Conservation (phyloP, 2,797 vertebrate species). For the Phoxinus dragarum region DNA sequence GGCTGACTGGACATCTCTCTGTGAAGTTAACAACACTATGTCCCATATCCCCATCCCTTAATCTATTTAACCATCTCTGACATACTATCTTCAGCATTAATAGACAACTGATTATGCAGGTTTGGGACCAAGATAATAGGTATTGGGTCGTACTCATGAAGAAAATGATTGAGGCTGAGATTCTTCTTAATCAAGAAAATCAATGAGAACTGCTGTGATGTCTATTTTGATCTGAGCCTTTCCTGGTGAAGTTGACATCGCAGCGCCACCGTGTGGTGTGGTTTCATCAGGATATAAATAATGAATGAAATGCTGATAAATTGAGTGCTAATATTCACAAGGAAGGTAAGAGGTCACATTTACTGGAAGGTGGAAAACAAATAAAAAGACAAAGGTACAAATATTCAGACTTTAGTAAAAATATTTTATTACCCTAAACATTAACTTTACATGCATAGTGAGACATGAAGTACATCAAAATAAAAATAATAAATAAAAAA, state of each 20-base stretch:
- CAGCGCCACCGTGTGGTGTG: constrained; percentile 46
- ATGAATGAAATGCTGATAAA: neutral
- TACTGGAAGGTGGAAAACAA: neutral
- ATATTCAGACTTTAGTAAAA: constrained; percentile 30
- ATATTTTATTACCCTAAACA: constrained; percentile 53
- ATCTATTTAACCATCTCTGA: neutral
- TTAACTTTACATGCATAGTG: constrained; percentile 58
- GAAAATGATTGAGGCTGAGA: constrained; percentile 12
- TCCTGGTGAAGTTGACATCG: constrained; percentile 6
- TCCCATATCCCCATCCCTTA: constrained; percentile 14
- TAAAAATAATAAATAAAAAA: neutral
- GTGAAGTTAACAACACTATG: constrained; percentile 26
- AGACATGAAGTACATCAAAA: constrained; percentile 26
- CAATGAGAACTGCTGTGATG: constrained; percentile 11
- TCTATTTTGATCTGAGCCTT: neutral
- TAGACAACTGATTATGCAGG: constrained; percentile 22
- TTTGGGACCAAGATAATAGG: constrained; percentile 10
- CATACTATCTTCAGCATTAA: neutral
- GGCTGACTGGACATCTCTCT: constrained; percentile 19
- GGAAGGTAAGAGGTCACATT: neutral
- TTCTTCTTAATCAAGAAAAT: constrained; percentile 23
- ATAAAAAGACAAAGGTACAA: neutral
- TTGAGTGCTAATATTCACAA: neutral
- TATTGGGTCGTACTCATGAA: neutral
- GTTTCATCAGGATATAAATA: neutral